These are phyloP conservation scores for Limnodromus scolopaceus DNA, from an alignment of 2,797 vertebrate species.

Conservation along the genomic window DNA sequence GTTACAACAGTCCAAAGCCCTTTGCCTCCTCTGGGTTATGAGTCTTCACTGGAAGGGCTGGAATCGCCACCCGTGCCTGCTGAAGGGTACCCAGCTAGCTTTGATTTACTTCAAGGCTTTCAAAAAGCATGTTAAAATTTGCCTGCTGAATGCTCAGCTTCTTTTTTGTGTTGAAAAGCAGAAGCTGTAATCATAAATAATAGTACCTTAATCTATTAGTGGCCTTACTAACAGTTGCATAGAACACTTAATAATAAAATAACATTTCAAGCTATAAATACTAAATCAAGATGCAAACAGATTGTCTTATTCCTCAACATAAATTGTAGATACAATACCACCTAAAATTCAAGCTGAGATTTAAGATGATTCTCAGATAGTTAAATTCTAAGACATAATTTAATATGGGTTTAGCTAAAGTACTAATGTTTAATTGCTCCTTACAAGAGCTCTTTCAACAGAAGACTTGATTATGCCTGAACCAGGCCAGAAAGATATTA, in stretches of 20 bases:
- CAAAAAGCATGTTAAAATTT: slow-evolving; percentile 4
- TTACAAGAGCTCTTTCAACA: slow-evolving; percentile 62
- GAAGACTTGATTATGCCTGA: slow-evolving; percentile 66
- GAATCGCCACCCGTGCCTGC: not conserved
- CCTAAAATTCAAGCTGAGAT: slow-evolving; percentile 63
- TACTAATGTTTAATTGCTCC: slow-evolving; percentile 62
- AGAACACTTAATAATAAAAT: slow-evolving; percentile 59
- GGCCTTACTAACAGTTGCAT: slow-evolving; percentile 2
- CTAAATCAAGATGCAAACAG: slow-evolving; percentile 37
- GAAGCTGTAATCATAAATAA: slow-evolving; percentile 9
- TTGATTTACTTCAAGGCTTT: slow-evolving; percentile 34
- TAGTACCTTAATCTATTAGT: slow-evolving; percentile 31
- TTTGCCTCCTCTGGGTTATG: not conserved
- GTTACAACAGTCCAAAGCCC: not conserved
- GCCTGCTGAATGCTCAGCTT: not conserved
- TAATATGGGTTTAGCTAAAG: slow-evolving; percentile 53
- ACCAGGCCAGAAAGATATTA: slow-evolving; percentile 59
- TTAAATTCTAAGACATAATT: slow-evolving; percentile 69
- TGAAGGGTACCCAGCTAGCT: not conserved
- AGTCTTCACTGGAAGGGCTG: not conserved
- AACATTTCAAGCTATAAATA: slow-evolving; percentile 53
- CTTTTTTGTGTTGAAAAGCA: slow-evolving; percentile 40
- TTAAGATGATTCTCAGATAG: slow-evolving; percentile 66
- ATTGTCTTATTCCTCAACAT: slow-evolving; percentile 26
- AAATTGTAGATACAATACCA: slow-evolving; percentile 38